These are phyloP conservation scores for Leptinotarsa tumamoca DNA, from an alignment of 2,888 invertebrate species.

Conservation along the genomic window DNA sequence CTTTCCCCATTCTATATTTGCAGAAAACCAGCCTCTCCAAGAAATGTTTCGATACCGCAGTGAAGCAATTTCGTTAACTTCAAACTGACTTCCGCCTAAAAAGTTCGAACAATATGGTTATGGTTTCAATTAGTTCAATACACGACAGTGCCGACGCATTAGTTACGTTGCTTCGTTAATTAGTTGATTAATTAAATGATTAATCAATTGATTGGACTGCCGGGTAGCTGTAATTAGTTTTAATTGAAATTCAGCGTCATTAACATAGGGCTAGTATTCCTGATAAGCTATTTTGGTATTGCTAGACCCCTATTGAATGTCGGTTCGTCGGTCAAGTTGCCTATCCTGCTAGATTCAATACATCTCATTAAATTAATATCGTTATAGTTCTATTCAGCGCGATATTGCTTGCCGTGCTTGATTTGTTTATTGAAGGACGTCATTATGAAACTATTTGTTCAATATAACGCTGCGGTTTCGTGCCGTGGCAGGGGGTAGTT, in stretches of 20 bases:
- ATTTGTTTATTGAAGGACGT: constrained; percentile 24
- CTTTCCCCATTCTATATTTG: background rate
- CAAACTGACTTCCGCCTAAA: background rate
- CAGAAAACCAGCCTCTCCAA: background rate
- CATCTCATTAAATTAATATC: constrained; percentile 58
- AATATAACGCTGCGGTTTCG: constrained; percentile 21
- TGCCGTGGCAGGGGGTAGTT: constrained; percentile 6
- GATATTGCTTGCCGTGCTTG: constrained; percentile 22
- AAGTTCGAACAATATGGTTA: constrained; percentile 28
- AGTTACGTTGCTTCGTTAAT: constrained; percentile 65
- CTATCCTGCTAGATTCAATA: constrained; percentile 50
- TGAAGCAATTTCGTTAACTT: background rate
- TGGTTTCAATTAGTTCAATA: constrained; percentile 63
- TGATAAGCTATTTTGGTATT: constrained; percentile 37
- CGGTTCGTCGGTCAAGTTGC: constrained; percentile 53
- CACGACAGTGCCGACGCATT: constrained; percentile 61
- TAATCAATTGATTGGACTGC: constrained; percentile 67
- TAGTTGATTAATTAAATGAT: constrained; percentile 67
- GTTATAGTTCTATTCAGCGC: constrained; percentile 34
- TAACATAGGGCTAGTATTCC: constrained; percentile 64
- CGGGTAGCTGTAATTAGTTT: constrained; percentile 67
- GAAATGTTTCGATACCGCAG: too few relatives aligned
- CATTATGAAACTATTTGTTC: constrained; percentile 30
- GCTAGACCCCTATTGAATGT: constrained; percentile 42
- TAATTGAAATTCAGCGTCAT: constrained; percentile 79